Conservation (phyloP, 92 coral and sea anemone genomes). For the Parazoanthus swiftii region DNA sequence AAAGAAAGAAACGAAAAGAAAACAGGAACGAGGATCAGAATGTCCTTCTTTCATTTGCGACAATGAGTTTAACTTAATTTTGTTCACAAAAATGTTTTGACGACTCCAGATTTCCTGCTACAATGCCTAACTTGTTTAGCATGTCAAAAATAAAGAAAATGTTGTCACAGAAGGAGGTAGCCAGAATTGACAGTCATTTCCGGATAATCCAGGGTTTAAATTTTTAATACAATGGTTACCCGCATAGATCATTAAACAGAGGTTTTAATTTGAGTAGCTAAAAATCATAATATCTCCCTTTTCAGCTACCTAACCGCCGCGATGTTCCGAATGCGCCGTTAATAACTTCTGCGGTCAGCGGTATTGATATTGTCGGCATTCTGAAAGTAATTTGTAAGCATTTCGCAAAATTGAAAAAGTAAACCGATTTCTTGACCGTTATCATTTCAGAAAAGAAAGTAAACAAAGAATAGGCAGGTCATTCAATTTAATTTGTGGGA, state of each 20-base stretch:
- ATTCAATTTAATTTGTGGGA: neutral
- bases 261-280: neutral
- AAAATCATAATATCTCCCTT: neutral
- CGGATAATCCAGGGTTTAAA: neutral
- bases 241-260: neutral
- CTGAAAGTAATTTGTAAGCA: neutral
- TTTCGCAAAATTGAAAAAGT: neutral
- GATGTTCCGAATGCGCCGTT: neutral
- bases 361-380: slow-evolving; percentile 3
- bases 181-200: too few relatives aligned
- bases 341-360: slow-evolving; percentile 16
- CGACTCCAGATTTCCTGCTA: too few relatives aligned
- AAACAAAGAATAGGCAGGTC: neutral
- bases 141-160: too few relatives aligned
- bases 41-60: too few relatives aligned
- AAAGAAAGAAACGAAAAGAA: too few relatives aligned
- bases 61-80: too few relatives aligned
- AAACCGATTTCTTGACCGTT: neutral
- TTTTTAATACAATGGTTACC: neutral
- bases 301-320: neutral
- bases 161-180: too few relatives aligned
- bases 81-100: too few relatives aligned
- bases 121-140: too few relatives aligned
- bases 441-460: neutral
- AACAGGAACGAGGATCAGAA: too few relatives aligned